Evolutionary conservation across 2,888 invertebrate species (phyloP), one percentile per base, ranked within the genome.

Genomic region (Drosophila prostipennis): DNA sequence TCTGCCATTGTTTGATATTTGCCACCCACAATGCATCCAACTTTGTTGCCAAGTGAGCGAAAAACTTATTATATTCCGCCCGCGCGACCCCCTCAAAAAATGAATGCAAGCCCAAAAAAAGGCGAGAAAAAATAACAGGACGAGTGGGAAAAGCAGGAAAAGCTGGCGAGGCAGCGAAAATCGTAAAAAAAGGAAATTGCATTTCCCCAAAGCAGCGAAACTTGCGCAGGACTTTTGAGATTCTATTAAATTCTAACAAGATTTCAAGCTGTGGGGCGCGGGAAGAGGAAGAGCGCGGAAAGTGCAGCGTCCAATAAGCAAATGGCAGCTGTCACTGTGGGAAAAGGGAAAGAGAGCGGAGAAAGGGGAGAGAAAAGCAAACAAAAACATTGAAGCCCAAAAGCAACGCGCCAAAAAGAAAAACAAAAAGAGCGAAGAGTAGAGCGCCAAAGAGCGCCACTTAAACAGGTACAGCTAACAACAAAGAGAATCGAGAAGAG

Each of bases 231-330:
- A 79, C 87, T 80, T 76, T 71, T 69, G 76, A 77, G 80, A 88
- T 80, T 88, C 87, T 76, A 88, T 88, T 89, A 88, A 88, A 80
- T 88, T 89, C 89, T 86, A 89, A 89, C 89, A 88, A 87, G 87
- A 87, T 85, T 87, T 86, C 84, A 76, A 72, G 88, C 83, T 85
- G 85, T 67, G 79, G 63, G 60, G 80, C 71, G 71, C 65, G 67
- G 58, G 54, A 59, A 55, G 55, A 16, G 53, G 26, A 36, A 32
- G 53, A 49, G 42, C 42, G 16, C 29, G 46, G 29, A 6, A 67
- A 74, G 52, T 57, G 63, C 73, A 63, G 57, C 54, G 52, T 75
- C 82, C 88, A 82, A 85, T 87, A 82, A 79, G 88, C 88, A 83
- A 85, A 79, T 77, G 63, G 68, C 87, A 82, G 57, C 63, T 58